Evolutionary conservation across 2,113 vertebrate genomes (phyloP).

Genomic region (Willisornis vidua): DNA sequence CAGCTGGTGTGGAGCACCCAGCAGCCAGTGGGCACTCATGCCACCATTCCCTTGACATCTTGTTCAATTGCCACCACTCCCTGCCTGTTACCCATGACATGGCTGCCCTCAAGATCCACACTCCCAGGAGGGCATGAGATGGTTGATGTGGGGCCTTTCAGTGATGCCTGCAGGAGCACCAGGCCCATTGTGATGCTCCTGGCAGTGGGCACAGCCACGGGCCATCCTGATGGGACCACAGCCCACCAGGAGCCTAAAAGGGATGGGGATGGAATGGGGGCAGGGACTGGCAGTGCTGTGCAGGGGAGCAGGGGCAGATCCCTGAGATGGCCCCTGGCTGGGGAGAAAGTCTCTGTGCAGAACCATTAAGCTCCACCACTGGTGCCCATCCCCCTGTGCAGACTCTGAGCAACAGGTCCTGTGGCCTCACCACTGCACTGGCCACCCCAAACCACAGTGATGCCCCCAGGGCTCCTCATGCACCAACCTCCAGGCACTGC

Average conservation of each 20-base stretch:
- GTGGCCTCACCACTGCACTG: accelerated
- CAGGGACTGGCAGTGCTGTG: neutral
- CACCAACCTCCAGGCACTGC: neutral
- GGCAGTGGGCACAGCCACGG: neutral
- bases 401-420: neutral
- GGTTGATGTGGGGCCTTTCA: neutral
- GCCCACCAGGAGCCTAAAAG: neutral
- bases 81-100: accelerated
- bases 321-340: neutral
- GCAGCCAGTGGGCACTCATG: neutral
- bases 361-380: neutral
- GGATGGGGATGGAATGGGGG: neutral
- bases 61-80: neutral
- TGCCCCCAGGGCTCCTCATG: neutral
- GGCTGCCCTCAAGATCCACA: neutral
- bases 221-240: neutral
- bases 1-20: accelerated
- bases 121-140: accelerated
- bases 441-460: accelerated
- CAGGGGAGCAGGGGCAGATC: neutral
- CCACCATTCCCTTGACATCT: neutral
- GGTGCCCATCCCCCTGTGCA: neutral
- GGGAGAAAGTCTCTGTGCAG: neutral
- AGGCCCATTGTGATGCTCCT: neutral
- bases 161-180: accelerated